Evolutionary conservation across 2,797 vertebrate species (phyloP), one percentile per base, ranked within the genome.

Genomic region (Ptychobarbus kaznakovi): DNA sequence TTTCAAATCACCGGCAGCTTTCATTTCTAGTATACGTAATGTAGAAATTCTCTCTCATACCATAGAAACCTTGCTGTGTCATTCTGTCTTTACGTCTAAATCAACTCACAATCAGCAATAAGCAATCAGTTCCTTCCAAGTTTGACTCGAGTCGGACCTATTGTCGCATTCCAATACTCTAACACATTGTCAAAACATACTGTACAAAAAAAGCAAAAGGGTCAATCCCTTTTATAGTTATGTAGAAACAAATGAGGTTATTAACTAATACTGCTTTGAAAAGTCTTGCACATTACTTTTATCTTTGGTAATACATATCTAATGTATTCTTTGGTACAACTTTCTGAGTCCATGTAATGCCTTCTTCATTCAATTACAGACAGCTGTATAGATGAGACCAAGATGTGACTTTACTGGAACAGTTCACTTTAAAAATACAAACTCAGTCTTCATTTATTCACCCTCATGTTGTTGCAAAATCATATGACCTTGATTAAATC

Each of bases 321-420:
- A 89, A 90, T 32, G 32, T 32, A 20, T 25, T 85, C 86, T 95
- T 93, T 94, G 93, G 91, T 91, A 89, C 72, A 87, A 44, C 44
- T 58, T 80, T 15, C 20, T 80, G 63, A 56, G 65, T 80, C 73
- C 69, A 82, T 77, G 68, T 49, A 76, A 82, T 76, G 65, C 76
- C 72, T 77, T 88, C 53, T 81, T 86, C 75, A 70, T 79, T 72
- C 49, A 40, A 42, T 46, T 85, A 77, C 85, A 84, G 75, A 82
- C 82, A 83, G 82, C 49, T 86, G 84, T 69, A 68, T 46, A 83
- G 77, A 74, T 80, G n/a, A 32, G 28, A 32, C n/a, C 25, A 4
- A 76, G 6, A 46, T 58, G 38, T 58, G 16, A 58, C 6, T 70
- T 63, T 49, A 49, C 22, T 20, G 40, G 40, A 66, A 49, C 12